Percentiles rank a stretch among this genome's conserved stretches.
phyloP scores from a whole-genome alignment of 2,888 invertebrate species.

The Drosophila ochracea region DNA sequence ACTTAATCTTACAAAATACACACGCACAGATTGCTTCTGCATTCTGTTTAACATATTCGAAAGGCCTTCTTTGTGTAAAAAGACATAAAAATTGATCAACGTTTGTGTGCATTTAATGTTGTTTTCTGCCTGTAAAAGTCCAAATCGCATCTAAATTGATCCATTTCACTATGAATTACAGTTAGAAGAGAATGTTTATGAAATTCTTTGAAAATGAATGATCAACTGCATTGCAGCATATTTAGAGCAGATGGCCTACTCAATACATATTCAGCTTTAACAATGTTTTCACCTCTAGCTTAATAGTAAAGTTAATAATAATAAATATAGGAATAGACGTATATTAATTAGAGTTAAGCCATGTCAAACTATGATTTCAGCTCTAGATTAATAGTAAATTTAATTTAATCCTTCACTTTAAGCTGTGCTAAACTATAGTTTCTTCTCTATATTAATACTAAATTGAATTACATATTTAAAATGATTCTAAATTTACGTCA shows the following conservation, averaged over 20 bases:
- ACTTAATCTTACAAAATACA: slow-evolving; percentile 9
- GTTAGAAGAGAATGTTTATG: slow-evolving; percentile 43
- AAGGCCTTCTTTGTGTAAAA: slow-evolving; percentile 29
- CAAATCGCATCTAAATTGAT: slow-evolving; percentile 12
- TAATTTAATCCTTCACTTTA: neutral
- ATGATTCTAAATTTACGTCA: neutral
- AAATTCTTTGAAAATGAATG: neutral
- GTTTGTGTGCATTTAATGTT: slow-evolving; percentile 27
- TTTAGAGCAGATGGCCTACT: slow-evolving; percentile 21
- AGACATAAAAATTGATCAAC: slow-evolving; percentile 6
- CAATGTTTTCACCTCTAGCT: neutral
- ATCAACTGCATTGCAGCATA: neutral
- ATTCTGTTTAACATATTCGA: slow-evolving; percentile 58
- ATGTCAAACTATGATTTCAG: neutral
- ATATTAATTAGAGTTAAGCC: neutral
- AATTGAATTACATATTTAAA: neutral
- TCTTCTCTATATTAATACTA: neutral
- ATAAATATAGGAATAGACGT: neutral
- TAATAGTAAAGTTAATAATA: neutral
- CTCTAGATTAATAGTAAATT: neutral
- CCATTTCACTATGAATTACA: slow-evolving; percentile 29
- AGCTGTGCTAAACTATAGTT: no score
- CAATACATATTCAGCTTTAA: neutral
- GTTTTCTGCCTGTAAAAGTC: slow-evolving; percentile 2
- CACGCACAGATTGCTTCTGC: slow-evolving; percentile 28